A percentile compares a stretch with the other conserved stretches of the same genome.
Evolutionary conservation across 2,797 vertebrate species (phyloP).

Genomic region (Girardinus metallicus): DNA sequence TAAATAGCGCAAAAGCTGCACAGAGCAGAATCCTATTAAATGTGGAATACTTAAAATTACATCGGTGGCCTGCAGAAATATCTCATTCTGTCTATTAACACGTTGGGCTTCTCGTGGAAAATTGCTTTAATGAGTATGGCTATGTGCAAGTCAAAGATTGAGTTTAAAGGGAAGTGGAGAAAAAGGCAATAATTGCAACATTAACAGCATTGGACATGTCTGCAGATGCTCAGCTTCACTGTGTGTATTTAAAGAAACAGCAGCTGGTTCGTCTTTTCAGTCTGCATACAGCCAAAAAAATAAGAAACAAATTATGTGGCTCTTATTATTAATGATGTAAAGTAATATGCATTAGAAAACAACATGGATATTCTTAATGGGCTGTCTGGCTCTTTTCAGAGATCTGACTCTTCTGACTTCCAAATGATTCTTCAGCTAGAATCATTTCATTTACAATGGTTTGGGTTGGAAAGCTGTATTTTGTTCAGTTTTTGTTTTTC

Average conservation of each 20-base stretch:
- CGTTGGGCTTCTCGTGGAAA: not conserved
- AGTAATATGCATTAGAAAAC: not conserved
- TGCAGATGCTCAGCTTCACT: not conserved
- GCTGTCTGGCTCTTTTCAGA: not conserved
- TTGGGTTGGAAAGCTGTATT: not conserved
- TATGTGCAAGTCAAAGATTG: not conserved
- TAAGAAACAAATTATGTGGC: not conserved
- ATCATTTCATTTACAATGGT: not conserved
- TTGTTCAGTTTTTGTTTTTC: not conserved
- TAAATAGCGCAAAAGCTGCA: not conserved
- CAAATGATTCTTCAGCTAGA: not conserved
- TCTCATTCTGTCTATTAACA: not conserved
- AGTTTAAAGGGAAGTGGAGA: not conserved
- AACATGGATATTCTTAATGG: not conserved
- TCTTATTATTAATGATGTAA: not conserved
- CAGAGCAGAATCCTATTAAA: not conserved
- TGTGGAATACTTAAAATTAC: slow-evolving; percentile 8
- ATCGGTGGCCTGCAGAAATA: not conserved
- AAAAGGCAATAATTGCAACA: not conserved
- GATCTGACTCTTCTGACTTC: not conserved
- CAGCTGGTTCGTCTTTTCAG: not conserved
- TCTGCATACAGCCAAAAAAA: not conserved
- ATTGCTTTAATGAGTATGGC: not conserved
- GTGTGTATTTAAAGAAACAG: slow-evolving; percentile 1
- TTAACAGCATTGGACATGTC: not conserved